phyloP scores from a whole-genome alignment of 2,888 invertebrate species.

The Congeria kusceri region DNA sequence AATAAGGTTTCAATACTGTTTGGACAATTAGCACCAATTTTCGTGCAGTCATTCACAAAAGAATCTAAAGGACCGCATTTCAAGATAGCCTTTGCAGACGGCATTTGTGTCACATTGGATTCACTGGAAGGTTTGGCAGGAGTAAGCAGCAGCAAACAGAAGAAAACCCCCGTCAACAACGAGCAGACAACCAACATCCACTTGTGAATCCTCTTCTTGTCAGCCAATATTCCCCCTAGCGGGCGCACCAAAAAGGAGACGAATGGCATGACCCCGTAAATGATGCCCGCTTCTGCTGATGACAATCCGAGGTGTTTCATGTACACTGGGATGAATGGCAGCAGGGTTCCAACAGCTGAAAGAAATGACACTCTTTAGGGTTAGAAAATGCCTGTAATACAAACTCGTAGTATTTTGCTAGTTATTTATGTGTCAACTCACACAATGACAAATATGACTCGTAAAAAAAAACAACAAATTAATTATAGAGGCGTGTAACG shows the following conservation, averaged over 20 bases:
- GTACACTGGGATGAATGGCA: slow-evolving; percentile 93
- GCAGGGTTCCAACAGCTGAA: slow-evolving; percentile 92
- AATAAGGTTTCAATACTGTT: not conserved
- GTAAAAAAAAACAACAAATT: too few relatives aligned
- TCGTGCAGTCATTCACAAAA: slow-evolving; percentile 72
- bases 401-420: too few relatives aligned
- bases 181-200: slow-evolving; percentile 92
- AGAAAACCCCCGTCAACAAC: slow-evolving; percentile 91
- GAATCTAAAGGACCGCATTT: slow-evolving; percentile 75
- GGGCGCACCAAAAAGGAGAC: slow-evolving; percentile 92
- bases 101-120: slow-evolving; percentile 4
- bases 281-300: slow-evolving; percentile 90
- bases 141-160: slow-evolving; percentile 90
- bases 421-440: too few relatives aligned
- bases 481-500: too few relatives aligned
- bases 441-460: too few relatives aligned
- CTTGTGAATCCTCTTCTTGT: slow-evolving; percentile 92
- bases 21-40: not conserved
- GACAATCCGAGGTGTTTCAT: slow-evolving; percentile 91
- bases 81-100: slow-evolving; percentile 62
- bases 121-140: slow-evolving; percentile 68
- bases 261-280: slow-evolving; percentile 92
- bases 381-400: not conserved
- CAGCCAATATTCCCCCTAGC: slow-evolving; percentile 92
- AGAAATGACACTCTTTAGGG: slow-evolving; percentile 69